phyloP scores from a whole-genome alignment of 2,888 invertebrate genomes.

The Phania funesta region DNA sequence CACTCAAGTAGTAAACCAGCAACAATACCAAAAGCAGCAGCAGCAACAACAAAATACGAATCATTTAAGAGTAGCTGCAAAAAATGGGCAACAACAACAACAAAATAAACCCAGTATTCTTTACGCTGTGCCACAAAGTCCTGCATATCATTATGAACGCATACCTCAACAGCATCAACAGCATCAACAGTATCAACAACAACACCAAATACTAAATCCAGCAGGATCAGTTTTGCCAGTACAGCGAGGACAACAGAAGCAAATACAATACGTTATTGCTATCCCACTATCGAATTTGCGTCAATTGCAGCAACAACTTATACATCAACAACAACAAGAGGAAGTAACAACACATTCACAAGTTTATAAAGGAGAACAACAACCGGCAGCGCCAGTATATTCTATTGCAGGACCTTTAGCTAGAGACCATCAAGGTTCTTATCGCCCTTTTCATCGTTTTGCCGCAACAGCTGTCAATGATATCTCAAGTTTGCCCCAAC shows the following conservation, averaged over 20 bases:
- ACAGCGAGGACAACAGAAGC: slow-evolving; percentile 64
- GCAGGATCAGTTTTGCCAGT: slow-evolving; percentile 10
- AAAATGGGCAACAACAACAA: slow-evolving; percentile 42
- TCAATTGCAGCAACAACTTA: slow-evolving; percentile 73
- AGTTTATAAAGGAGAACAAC: slow-evolving; percentile 39
- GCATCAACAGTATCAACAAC: no score
- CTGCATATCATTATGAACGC: slow-evolving; percentile 69
- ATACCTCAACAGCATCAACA: slow-evolving; percentile 65
- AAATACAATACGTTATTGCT: slow-evolving; percentile 77
- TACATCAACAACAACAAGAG: slow-evolving; percentile 55
- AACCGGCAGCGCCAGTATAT: slow-evolving; percentile 36
- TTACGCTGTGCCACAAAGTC: slow-evolving; percentile 59
- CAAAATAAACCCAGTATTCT: slow-evolving; percentile 50
- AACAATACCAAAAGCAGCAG: slow-evolving; percentile 9
- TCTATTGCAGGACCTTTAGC: slow-evolving; percentile 72
- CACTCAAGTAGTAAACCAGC: slow-evolving; percentile 52
- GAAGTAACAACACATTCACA: slow-evolving; percentile 50
- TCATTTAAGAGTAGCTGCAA: slow-evolving; percentile 32
- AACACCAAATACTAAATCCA: slow-evolving; percentile 42
- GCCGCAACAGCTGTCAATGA: slow-evolving; percentile 51
- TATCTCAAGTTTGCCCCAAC: no score
- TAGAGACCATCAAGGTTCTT: slow-evolving; percentile 73
- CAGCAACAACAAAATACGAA: slow-evolving; percentile 66
- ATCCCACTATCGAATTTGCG: slow-evolving; percentile 76
- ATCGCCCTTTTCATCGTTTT: slow-evolving; percentile 69